Evolutionary conservation across 2,797 vertebrate genomes (phyloP), one percentile per base, ranked within the genome.

Genomic region (Oophaga sylvatica): DNA sequence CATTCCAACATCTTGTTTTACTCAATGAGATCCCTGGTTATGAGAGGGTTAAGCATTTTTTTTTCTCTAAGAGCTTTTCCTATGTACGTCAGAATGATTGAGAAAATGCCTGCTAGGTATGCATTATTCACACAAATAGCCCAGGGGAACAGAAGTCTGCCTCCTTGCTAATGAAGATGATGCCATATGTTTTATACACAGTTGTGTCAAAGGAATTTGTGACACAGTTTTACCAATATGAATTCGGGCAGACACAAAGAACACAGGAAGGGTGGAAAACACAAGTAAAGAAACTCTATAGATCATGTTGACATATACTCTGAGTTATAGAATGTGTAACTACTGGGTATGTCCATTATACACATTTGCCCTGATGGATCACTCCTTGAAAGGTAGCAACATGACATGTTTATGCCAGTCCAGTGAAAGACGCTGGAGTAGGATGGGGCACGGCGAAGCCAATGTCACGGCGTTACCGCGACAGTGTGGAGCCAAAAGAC

Each of bases 121-220:
- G 10, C 17, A 81, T 81, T 77, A 85, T 77, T 53, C 80, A 45
- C 35, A 45, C n/a, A 45, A 11, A 19, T 45, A 73, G 31, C 71
- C 41, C 5, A 10, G 71, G 71, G 71, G 35, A 45, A 81, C 76
- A 85, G 82, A 75, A 45, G 62, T 79, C 63, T 80, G 75, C 31
- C 56, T 80, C 67, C 29, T 85, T 20, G n/a, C 20, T 59, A 81
- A 80, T 48, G 48, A 81, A 45, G 35, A 41, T 17, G 35, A 41
- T 17, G 48, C 77, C 87, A 85, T 80, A 77, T 88, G 87, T 81
- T 88, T 88, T 60, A 88, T 83, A 80, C 70, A 57, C 17, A n/a
- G 45, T n/a, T 29, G 60, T 31, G 67, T 65, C 70, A 84, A 73
- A 84, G 78, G 48, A 60, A 78, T 79, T 56, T 41, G 48, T 71